Conservation (phyloP, 1,140 invertebrate species). For the Asobara japonica region DNA sequence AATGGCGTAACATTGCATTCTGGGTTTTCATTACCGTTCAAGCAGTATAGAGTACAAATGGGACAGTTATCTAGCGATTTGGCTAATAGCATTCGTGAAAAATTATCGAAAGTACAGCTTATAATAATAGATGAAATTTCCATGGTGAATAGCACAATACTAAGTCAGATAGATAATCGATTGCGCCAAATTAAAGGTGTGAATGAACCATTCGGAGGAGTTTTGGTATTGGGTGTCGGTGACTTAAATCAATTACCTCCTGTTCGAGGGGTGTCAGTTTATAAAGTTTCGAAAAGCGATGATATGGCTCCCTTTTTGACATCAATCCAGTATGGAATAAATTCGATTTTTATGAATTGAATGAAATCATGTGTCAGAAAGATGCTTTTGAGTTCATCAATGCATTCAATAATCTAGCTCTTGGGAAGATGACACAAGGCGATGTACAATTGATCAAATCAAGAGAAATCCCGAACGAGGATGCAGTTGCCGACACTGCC, state of each 20-base stretch:
- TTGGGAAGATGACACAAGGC: no score
- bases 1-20: conserved; percentile 32
- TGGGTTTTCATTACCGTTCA: neutral
- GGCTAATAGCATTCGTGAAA: no score
- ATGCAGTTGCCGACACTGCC: no score
- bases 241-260: neutral
- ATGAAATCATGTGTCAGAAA: no score
- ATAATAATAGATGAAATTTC: neutral
- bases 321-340: no score
- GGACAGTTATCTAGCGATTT: no score
- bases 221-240: neutral
- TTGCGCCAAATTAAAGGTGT: neutral
- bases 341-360: no score
- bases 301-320: no score
- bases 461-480: no score
- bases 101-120: neutral
- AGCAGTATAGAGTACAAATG: neutral
- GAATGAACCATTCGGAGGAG: neutral
- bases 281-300: neutral
- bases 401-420: no score
- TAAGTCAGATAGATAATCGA: neutral
- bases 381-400: no score
- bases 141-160: neutral
- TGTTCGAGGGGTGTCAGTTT: neutral
- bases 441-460: no score